Evolutionary conservation across 1,140 invertebrate genomes (phyloP).

Genomic region (Neodiprion virginianus): DNA sequence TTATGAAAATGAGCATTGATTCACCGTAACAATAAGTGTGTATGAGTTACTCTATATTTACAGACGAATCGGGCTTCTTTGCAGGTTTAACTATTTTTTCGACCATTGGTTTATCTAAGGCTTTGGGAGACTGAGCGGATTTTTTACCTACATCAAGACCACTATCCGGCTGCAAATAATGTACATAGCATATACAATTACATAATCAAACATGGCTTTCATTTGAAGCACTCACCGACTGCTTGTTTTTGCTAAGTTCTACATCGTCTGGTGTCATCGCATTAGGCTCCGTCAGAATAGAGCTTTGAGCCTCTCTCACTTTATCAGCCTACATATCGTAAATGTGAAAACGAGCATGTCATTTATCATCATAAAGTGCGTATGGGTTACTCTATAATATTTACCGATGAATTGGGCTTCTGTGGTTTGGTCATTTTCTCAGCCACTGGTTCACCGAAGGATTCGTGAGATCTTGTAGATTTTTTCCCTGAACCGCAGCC

Average conservation of each 20-base stretch:
- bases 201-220: neutral
- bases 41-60: neutral
- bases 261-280: neutral
- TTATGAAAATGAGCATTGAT: neutral
- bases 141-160: neutral
- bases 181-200: neutral
- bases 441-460: neutral
- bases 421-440: neutral
- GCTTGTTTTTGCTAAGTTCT: neutral
- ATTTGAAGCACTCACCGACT: neutral
- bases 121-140: neutral
- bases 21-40: neutral
- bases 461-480: too few species aligned
- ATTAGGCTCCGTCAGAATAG: neutral
- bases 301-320: neutral
- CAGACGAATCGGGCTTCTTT: neutral
- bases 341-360: neutral
- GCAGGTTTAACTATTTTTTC: neutral
- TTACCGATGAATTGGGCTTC: slow-evolving; percentile 1
- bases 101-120: neutral
- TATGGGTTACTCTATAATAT: neutral
- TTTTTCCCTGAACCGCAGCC: too few species aligned
- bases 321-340: neutral
- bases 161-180: neutral
- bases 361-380: neutral